These are phyloP conservation scores for Apotomis capreana DNA, from an alignment of 2,888 invertebrate species.

Conservation along the genomic window DNA sequence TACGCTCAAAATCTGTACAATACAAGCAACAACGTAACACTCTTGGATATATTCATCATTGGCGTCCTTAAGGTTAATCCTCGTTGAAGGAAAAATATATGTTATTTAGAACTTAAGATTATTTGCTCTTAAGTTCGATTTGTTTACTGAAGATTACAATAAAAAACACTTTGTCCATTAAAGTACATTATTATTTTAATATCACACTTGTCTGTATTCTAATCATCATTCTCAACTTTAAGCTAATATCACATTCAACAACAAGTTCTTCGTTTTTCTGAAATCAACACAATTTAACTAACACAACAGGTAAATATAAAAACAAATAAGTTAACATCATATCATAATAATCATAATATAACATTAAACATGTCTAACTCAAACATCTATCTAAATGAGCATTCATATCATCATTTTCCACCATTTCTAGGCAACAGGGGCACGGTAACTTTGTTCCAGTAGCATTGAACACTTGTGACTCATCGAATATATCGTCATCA, in stretches of 20 bases:
- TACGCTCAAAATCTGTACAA: too few relatives aligned
- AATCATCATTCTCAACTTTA: too few relatives aligned
- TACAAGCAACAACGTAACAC: too few relatives aligned
- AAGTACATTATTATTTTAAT: conserved; percentile 8
- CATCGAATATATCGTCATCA: conserved; percentile 65
- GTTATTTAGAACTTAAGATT: too few relatives aligned
- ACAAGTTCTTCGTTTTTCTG: too few relatives aligned
- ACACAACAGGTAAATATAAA: neutral
- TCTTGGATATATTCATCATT: too few relatives aligned
- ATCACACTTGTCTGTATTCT: conserved; percentile 8
- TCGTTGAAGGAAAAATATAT: too few relatives aligned
- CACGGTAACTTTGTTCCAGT: conserved; percentile 81
- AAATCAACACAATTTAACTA: too few relatives aligned
- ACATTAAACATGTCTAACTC: conserved; percentile 41
- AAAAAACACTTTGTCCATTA: neutral
- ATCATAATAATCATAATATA: conserved; percentile 14
- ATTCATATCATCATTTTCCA: conserved; percentile 82
- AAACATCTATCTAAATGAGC: conserved; percentile 82
- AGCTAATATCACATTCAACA: too few relatives aligned
- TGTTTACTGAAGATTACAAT: too few relatives aligned
- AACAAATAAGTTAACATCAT: conserved; percentile 10
- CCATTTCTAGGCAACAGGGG: conserved; percentile 83
- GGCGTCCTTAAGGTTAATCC: too few relatives aligned
- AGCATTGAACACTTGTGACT: conserved; percentile 68
- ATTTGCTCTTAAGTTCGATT: too few relatives aligned